Evolutionary conservation across 1,140 invertebrate species (phyloP).

Genomic region (Schlechtendalia chinensis): DNA sequence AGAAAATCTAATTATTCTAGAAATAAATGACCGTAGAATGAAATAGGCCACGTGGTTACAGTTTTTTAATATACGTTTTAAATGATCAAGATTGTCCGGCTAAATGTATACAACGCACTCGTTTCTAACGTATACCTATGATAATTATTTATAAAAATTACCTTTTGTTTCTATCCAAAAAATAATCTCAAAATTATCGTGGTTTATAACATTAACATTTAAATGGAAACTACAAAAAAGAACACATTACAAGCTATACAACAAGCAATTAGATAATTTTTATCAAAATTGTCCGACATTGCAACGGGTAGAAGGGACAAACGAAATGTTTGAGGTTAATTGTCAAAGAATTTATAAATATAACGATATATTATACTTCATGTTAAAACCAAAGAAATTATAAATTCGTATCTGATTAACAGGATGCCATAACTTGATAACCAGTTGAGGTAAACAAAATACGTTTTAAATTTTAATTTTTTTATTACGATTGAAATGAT

Average conservation of each 20-base stretch:
- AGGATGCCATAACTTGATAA: too few relatives aligned
- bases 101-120: too few relatives aligned
- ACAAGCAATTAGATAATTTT: neutral
- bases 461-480: too few relatives aligned
- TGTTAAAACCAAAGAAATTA: too few relatives aligned
- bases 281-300: neutral
- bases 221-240: neutral
- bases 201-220: neutral
- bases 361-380: too few relatives aligned
- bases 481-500: too few relatives aligned
- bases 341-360: neutral
- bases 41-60: constrained; percentile 29
- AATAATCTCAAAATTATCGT: neutral
- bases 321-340: neutral
- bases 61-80: neutral
- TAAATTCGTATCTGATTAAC: too few relatives aligned
- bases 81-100: neutral
- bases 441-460: too few relatives aligned
- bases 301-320: neutral
- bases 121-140: neutral
- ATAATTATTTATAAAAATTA: neutral
- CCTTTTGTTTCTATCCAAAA: constrained; percentile 7
- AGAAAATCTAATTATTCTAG: neutral
- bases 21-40: neutral
- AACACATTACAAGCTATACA: neutral